Evolutionary conservation across 2,113 vertebrate genomes (phyloP), one percentile per base, ranked within the genome.

Genomic region (Coregonus clupeaformis): DNA sequence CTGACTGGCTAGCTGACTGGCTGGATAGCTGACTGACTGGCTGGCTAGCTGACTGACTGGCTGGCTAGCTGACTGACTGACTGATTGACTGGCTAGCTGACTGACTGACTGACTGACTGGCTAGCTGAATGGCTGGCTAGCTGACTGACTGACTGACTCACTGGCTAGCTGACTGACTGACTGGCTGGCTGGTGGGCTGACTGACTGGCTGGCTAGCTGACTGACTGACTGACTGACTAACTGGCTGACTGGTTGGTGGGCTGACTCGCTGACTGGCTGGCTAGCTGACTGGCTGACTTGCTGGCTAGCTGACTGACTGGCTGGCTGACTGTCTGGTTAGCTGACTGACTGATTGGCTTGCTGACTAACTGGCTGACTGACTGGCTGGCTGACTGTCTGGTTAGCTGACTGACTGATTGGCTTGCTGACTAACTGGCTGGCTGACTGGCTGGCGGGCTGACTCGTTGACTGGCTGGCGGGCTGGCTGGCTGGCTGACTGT

Each of bases 401-500:
- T 4, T 29, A 3, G 3, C 29, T 29, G 29, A 4, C 29, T 29
- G 29, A 4, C 29, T 29, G 73, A 74, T 62, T 73, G 49, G 24
- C 57, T 47, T 18, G 62, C 49, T 27, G 65, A 13, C 70, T 45
- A 45, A 7, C 12, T 36, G 29, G n/a, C 20, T 1, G 36, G 3
- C 65, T 73, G 49, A n/a, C 57, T 47, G 22, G 62, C 70, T 45
- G 73, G 20, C 12, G 24, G 29, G n/a, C 20, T 1, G 36, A 76
- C 65, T 73, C 57, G n/a, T 36, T 47, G 22, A 52, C 49, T 27
- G 65, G 14, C 70, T 45, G 73, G 9, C 12, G 24, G n/a, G 13
- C 20, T 1, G 36, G 29, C 29, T 29, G 29, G 29, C 65, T 73
- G 49, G 18, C 57, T 47, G 22, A 52, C 49, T 27, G 65, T 5